A percentile compares a stretch with the other conserved stretches of the same genome.
Evolutionary conservation across 2,888 invertebrate genomes (phyloP).

Genomic region (Mythimna albipuncta): DNA sequence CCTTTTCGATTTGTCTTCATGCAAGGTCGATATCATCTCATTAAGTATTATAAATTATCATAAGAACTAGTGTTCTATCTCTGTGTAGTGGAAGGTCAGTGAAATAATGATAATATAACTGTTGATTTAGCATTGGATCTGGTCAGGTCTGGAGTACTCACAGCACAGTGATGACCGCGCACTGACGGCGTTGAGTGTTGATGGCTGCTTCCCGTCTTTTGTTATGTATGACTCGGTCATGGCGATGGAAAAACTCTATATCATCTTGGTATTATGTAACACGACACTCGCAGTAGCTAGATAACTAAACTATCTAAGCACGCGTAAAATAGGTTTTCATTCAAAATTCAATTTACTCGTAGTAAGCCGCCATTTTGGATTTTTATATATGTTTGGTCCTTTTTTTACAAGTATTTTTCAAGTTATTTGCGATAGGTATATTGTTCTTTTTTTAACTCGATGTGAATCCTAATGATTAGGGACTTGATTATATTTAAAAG

Average conservation of each 20-base stretch:
- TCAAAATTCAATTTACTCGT: background rate
- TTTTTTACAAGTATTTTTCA: background rate
- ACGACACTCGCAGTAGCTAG: constrained; percentile 14
- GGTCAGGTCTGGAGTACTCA: constrained; percentile 28
- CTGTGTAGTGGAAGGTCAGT: constrained; percentile 21
- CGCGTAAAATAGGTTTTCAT: constrained; percentile 13
- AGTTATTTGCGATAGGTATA: background rate
- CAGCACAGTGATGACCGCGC: constrained; percentile 5
- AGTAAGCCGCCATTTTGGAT: constrained; percentile 7
- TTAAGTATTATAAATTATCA: constrained; percentile 9
- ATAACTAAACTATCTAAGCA: constrained; percentile 1
- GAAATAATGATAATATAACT: constrained; percentile 16
- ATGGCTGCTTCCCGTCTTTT: constrained; percentile 82
- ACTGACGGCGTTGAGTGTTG: constrained; percentile 67
- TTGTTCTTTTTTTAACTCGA: background rate
- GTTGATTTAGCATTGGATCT: constrained; percentile 32
- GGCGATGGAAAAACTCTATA: constrained; percentile 51
- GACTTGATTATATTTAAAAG: background rate
- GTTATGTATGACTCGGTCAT: constrained; percentile 67
- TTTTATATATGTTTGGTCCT: background rate
- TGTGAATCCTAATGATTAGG: background rate
- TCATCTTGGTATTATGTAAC: constrained; percentile 55
- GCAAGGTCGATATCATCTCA: constrained; percentile 19
- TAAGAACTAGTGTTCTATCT: constrained; percentile 15
- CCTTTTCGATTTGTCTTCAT: constrained; percentile 1